Percentiles rank a stretch among this genome's conserved stretches.
Conservation (phyloP, 2,113 vertebrate genomes). For the Notarius quadriscutis region DNA sequence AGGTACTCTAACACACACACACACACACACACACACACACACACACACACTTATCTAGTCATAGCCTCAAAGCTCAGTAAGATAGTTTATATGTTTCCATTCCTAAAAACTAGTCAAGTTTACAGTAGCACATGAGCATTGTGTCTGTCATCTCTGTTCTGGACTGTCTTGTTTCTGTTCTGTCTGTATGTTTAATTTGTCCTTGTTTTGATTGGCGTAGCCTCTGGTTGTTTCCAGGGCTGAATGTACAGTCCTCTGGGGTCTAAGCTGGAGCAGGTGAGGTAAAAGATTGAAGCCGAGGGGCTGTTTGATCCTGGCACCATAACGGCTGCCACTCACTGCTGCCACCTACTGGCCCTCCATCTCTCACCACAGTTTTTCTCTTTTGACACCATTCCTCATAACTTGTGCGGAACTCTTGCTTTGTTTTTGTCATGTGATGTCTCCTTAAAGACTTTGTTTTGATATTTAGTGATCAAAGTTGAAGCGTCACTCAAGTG, state of each 20-base stretch:
- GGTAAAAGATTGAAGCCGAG: conserved; percentile 66
- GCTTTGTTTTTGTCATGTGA: conserved; percentile 25
- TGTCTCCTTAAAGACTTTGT: background rate
- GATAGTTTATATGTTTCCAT: background rate
- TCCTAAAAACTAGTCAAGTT: background rate
- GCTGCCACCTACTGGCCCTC: conserved; percentile 61
- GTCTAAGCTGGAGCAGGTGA: conserved; percentile 67
- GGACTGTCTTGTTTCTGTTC: conserved; percentile 36
- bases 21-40: background rate
- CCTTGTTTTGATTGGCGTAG: conserved; percentile 36
- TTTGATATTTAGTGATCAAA: background rate
- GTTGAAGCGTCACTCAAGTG: background rate
- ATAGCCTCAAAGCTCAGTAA: conserved; percentile 22
- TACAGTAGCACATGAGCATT: conserved; percentile 22
- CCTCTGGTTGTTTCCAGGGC: conserved; percentile 56
- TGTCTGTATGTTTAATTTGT: conserved; percentile 50
- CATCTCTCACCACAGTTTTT: conserved; percentile 54
- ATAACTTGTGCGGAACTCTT: conserved; percentile 5
- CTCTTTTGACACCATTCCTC: conserved; percentile 57
- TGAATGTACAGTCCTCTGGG: conserved; percentile 71
- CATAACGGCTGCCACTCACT: conserved; percentile 58
- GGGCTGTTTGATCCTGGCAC: conserved; percentile 60
- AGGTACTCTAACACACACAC: conserved; percentile 69
- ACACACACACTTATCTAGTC: background rate
- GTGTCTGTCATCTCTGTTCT: conserved; percentile 33